A percentile compares a stretch with the other conserved stretches of the same genome.
These are phyloP conservation scores for Agrilus mali DNA, from an alignment of 2,888 invertebrate genomes.

Conservation along the genomic window DNA sequence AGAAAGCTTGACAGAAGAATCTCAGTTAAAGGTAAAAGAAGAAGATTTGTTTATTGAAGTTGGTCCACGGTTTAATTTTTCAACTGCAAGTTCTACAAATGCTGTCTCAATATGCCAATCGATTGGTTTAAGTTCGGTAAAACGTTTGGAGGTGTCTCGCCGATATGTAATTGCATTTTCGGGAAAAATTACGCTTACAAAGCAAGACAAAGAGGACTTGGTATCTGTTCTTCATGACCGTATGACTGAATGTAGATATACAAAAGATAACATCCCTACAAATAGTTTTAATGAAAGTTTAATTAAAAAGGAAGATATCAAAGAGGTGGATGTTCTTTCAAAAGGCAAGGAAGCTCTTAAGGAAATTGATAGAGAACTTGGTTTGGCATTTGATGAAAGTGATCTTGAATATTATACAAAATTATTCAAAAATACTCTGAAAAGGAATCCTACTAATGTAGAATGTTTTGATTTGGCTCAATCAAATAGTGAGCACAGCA, in stretches of 20 bases:
- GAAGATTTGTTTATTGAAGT: conserved; percentile 61
- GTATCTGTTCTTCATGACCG: conserved; percentile 66
- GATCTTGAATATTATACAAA: conserved; percentile 84
- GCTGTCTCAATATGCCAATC: conserved; percentile 88
- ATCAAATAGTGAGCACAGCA: conserved; percentile 94
- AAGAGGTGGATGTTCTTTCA: conserved; percentile 68
- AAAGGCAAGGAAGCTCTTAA: conserved; percentile 69
- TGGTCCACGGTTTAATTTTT: conserved; percentile 88
- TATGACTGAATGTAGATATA: conserved; percentile 88
- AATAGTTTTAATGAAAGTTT: conserved; percentile 55
- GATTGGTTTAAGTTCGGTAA: conserved; percentile 61
- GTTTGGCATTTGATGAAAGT: conserved; percentile 86
- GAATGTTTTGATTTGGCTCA: conserved; percentile 97
- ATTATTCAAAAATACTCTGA: conserved; percentile 68
- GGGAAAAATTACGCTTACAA: conserved; percentile 29
- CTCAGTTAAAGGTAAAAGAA: conserved; percentile 34
- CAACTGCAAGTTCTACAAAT: conserved; percentile 92
- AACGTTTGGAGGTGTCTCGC: conserved; percentile 69
- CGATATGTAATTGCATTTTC: conserved; percentile 55
- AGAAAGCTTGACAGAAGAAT: conserved; percentile 41
- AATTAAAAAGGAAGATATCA: conserved; percentile 58
- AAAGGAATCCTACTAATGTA: conserved; percentile 90
- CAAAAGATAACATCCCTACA: conserved; percentile 47
- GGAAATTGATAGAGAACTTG: conserved; percentile 46
- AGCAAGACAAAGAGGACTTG: conserved; percentile 35